These are phyloP conservation scores for Resseliella maxima DNA, from an alignment of 2,888 invertebrate species.

Conservation along the genomic window DNA sequence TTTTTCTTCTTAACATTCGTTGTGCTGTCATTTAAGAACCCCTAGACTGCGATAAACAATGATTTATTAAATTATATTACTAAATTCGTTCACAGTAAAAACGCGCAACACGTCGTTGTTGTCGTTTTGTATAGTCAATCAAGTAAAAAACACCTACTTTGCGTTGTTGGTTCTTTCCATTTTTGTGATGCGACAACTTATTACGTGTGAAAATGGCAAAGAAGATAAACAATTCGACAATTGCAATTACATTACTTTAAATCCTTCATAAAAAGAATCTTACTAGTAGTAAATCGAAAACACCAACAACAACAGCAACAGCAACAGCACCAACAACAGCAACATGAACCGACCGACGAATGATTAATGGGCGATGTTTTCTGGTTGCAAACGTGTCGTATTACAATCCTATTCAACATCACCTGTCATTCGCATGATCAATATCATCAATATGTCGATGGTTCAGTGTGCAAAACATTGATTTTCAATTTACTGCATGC, in stretches of 20 bases:
- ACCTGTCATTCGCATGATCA: conserved; percentile 1
- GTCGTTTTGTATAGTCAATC: background rate
- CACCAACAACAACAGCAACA: background rate
- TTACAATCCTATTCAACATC: conserved; percentile 19
- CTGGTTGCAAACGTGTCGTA: conserved; percentile 9
- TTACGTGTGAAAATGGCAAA: conserved; percentile 31
- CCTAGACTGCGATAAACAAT: conserved; percentile 27
- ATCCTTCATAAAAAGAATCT: background rate
- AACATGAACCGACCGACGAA: background rate
- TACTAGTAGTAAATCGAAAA: background rate
- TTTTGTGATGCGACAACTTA: background rate
- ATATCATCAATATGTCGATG: background rate
- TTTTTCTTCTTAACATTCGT: background rate
- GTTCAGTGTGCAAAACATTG: background rate
- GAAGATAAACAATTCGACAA: conserved; percentile 25
- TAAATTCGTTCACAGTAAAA: conserved; percentile 35
- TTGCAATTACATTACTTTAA: background rate
- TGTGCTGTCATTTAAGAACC: conserved; percentile 24
- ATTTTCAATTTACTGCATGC: background rate
- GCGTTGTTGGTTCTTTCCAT: background rate
- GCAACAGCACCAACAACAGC: background rate
- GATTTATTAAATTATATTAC: conserved; percentile 51
- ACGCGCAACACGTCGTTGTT: background rate
- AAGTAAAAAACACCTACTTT: conserved; percentile 8
- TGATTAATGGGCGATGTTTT: conserved; percentile 30